Percentiles rank a stretch among this genome's conserved stretches.
These are phyloP conservation scores for Oscheius onirici DNA, from an alignment of 2,888 invertebrate species.

Conservation along the genomic window DNA sequence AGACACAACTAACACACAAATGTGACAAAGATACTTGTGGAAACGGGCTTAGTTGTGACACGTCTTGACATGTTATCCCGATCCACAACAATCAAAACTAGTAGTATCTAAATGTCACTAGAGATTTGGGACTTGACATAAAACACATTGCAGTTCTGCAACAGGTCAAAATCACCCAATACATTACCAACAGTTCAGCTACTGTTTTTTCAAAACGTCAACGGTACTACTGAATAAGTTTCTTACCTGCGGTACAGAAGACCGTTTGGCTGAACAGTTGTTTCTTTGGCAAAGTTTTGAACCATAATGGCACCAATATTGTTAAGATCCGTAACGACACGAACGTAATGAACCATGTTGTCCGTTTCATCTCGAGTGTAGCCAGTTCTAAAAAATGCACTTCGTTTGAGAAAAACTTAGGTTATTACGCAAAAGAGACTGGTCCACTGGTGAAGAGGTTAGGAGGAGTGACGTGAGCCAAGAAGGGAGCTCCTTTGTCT, in stretches of 20 bases:
- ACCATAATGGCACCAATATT: constrained; percentile 20
- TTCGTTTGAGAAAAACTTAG: background rate
- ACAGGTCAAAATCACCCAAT: too few species aligned
- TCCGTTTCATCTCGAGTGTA: constrained; percentile 7
- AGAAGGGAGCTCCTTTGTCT: constrained; percentile 32
- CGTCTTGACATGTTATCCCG: too few species aligned
- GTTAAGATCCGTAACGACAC: constrained; percentile 17
- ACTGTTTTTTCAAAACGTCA: too few species aligned
- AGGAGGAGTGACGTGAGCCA: constrained; percentile 17
- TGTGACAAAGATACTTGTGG: too few species aligned
- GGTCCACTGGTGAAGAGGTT: constrained; percentile 10
- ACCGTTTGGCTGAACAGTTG: constrained; percentile 19
- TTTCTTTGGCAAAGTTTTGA: constrained; percentile 2
- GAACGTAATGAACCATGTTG: constrained; percentile 17
- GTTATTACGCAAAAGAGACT: constrained; percentile 16
- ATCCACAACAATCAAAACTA: too few species aligned
- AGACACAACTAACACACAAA: too few species aligned
- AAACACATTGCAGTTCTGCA: too few species aligned
- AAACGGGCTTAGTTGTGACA: too few species aligned
- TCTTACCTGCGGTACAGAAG: constrained; percentile 25
- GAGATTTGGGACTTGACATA: too few species aligned
- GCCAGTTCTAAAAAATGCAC: constrained; percentile 4
- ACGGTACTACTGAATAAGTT: too few species aligned
- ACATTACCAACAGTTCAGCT: too few species aligned
- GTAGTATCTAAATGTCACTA: too few species aligned